A percentile compares a stretch with the other conserved stretches of the same genome.
phyloP scores from a whole-genome alignment of 2,113 vertebrate genomes.

The Alces alces region DNA sequence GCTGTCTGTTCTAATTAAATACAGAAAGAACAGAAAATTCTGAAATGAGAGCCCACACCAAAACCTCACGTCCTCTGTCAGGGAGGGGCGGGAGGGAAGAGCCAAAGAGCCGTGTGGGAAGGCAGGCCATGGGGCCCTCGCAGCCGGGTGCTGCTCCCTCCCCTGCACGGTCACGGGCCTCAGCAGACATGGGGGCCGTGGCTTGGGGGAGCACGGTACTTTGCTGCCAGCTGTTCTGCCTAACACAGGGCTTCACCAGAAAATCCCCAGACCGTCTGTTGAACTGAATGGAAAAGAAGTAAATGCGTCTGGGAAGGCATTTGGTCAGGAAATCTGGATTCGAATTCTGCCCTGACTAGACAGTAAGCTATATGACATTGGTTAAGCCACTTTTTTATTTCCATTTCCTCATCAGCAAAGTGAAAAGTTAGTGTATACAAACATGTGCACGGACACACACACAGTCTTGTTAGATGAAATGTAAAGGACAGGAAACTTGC shows the following conservation, averaged over 20 bases:
- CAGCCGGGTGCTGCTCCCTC: no score
- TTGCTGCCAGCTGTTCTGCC: not conserved
- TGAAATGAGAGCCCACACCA: not conserved
- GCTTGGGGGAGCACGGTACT: not conserved
- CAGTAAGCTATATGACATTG: not conserved
- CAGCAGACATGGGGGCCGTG: not conserved
- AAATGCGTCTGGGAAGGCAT: not conserved
- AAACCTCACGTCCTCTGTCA: not conserved
- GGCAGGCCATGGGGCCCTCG: no score
- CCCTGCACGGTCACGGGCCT: not conserved
- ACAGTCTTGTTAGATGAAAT: not conserved
- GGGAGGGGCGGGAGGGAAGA: not conserved
- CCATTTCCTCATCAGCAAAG: slow-evolving; percentile 21
- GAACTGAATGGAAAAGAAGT: not conserved
- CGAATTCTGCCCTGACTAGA: not conserved
- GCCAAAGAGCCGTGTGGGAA: not conserved
- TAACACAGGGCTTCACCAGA: not conserved
- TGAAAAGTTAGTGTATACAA: not conserved
- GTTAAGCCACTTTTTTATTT: slow-evolving; percentile 31
- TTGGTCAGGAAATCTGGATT: not conserved
- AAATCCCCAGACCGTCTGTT: not conserved
- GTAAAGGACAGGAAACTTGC: not conserved
- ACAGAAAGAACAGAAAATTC: not conserved
- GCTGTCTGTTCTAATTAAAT: slow-evolving; percentile 24
- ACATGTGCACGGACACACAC: not conserved